Base-by-base conservation (phyloP, 2,797 vertebrate genomes). In the Macropodus opercularis region DNA sequence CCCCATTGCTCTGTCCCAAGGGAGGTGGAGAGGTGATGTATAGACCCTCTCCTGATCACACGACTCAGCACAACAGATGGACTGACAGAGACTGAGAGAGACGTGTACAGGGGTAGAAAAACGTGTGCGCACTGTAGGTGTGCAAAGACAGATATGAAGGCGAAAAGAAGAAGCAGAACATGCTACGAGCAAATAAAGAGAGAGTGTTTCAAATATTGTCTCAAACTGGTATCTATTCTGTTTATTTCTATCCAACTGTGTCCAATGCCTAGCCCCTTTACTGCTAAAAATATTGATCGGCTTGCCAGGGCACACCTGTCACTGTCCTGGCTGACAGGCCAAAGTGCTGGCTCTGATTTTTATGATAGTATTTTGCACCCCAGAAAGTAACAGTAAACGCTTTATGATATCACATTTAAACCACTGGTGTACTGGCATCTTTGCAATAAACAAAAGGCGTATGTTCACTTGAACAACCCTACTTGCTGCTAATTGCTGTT, bases 41-140 rank as follows among this genome's bases (percentile, higher is more conserved):
- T 88, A 38, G 84, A 83, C 78, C 79, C 75, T 81, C 70, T 85
- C 46, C 66, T 74, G 84, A 85, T 87, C 70, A 34, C 64, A 77
- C 68, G 57, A 87, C 81, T 89, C 87, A 87, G 89, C 85, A 86
- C 67, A 90, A 87, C 87, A 88, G 84, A 86, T 79, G 85, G 84
- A 83, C 77, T 72, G 55, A 35, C 52, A 64, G 54, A 54, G 41
- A 53, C 24, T 55, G 36, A 57, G 21, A 55, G 32, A 59, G 55
- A 60, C 5, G 48, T 62, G 60, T 63, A 48, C 69, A 66, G 50
- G 72, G 72, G 55, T 26, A 32, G 59, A 63, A 13, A 22, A 63
- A 80, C 41, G 42, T 57, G 59, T 54, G 57, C 43, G 50, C 42
- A n/a, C n/a, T n/a, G 38, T 63, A 26, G 9, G 46, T 52, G 50